Percentiles rank a stretch among this genome's conserved stretches.
Conservation (phyloP, 2,113 vertebrate genomes). For the Pithys albifrons region DNA sequence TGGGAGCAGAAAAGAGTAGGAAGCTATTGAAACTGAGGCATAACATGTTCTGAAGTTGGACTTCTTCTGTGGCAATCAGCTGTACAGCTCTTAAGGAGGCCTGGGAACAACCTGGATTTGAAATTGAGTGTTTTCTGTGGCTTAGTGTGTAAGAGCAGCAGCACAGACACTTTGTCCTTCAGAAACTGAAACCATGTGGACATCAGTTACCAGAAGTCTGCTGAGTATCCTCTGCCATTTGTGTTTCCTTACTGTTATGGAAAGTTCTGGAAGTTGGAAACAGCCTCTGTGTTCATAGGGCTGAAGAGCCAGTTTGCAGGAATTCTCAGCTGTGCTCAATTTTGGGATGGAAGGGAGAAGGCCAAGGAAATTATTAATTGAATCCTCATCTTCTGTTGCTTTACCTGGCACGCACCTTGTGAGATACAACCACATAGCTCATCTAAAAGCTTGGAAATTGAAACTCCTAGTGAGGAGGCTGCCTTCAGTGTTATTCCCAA, state of each 20-base stretch:
- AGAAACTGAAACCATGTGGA: rapidly evolving
- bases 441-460: neutral
- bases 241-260: neutral
- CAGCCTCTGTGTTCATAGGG: neutral
- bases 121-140: neutral
- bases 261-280: neutral
- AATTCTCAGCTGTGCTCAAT: neutral
- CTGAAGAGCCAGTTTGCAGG: neutral
- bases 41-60: neutral
- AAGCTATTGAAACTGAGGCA: neutral
- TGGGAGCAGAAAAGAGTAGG: neutral
- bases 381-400: neutral
- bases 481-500: neutral
- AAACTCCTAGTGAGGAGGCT: neutral
- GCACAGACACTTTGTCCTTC: neutral
- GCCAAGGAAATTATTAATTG: neutral
- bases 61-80: neutral
- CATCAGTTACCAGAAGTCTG: neutral
- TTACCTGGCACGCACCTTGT: neutral
- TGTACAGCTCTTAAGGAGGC: neutral
- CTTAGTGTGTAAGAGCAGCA: neutral
- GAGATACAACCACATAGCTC: neutral
- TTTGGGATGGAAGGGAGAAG: neutral
- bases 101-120: neutral
- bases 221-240: neutral